Evolutionary conservation across 2,888 invertebrate species (phyloP), one percentile per base, ranked within the genome.

Genomic region (Pseudococcus jackbeardsleyi): DNA sequence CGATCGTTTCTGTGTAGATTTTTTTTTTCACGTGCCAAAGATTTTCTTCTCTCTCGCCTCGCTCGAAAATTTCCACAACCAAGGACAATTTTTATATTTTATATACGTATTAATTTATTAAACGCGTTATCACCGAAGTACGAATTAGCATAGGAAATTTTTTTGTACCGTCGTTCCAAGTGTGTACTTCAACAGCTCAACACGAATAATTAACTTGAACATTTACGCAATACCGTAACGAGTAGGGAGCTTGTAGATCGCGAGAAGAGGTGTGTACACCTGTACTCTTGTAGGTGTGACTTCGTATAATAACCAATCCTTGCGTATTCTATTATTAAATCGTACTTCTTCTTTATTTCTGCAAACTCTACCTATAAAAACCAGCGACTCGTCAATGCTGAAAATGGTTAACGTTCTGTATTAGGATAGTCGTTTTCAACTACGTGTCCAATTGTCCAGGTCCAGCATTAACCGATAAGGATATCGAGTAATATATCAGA

Each of bases 281-380:
- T 85, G 85, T 85, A 59, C 9, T 85, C 54, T 85, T 64, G 85
- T 85, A 85, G 85, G 85, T 85, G 85, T 85, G 59, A 85, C 85
- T 39, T 85, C 22, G 54, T 64, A 59, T 59, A 64, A 59, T 39
- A 85, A 85, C 85, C 85, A 85, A 85, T 85, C 85, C 59, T 85
- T 85, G 59, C 84, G 84, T 84, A 84, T 84, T 59, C 64, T 85
- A 59, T 85, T 85, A 59, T 85, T 85, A 85, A 59, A 85, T 64
- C 54, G 19, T 85, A 50, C n/a, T 64, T 85, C 33, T 33, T 64
- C 26, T 39, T 64, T 54, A 33, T 54, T 85, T 85, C 85, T 64
- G 59, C 17, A 85, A 85, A 59, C 59, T 39, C 64, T 26, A 12
- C 7, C 3, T 39, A n/a, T n/a, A n/a, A n/a, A n/a, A n/a, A 39